Conservation (phyloP, 2,888 invertebrate species). For the Listrodromus nycthemerus region DNA sequence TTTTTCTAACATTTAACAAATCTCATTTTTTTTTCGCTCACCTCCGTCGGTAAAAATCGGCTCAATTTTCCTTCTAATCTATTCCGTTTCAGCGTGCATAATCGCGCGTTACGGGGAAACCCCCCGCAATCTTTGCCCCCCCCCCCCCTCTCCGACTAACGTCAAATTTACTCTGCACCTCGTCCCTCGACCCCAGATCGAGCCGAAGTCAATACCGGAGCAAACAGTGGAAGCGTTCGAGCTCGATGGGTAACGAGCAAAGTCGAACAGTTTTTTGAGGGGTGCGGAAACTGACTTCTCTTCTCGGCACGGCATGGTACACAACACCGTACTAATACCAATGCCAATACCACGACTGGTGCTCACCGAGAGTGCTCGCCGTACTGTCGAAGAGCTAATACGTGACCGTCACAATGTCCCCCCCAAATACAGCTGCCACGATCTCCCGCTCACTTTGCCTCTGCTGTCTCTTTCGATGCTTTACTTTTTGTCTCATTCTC, state of each 20-base stretch:
- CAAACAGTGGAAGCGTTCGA: constrained; percentile 51
- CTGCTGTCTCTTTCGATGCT: constrained; percentile 43
- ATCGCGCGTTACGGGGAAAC: not conserved
- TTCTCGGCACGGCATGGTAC: constrained; percentile 6
- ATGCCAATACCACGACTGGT: constrained; percentile 29
- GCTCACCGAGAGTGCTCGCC: constrained; percentile 34
- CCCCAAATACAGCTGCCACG: constrained; percentile 71
- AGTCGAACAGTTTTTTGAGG: constrained; percentile 48
- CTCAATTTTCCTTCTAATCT: not conserved
- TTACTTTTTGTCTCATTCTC: constrained; percentile 38
- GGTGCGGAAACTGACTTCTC: constrained; percentile 19
- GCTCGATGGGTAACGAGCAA: constrained; percentile 37
- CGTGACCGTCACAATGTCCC: constrained; percentile 75
- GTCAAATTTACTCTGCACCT: constrained; percentile 61
- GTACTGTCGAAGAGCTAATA: constrained; percentile 69
- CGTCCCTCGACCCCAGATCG: constrained; percentile 40
- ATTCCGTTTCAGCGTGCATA: not conserved
- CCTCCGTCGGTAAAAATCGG: not conserved
- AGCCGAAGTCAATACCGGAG: constrained; percentile 63
- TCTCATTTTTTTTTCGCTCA: not conserved
- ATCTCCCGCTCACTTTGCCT: constrained; percentile 54
- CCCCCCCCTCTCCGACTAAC: constrained; percentile 29
- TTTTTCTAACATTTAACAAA: not conserved
- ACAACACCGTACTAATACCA: constrained; percentile 9
- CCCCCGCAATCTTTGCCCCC: constrained; percentile 8